Conservation (phyloP, 2,888 invertebrate species). For the Aricia artaxerxes region DNA sequence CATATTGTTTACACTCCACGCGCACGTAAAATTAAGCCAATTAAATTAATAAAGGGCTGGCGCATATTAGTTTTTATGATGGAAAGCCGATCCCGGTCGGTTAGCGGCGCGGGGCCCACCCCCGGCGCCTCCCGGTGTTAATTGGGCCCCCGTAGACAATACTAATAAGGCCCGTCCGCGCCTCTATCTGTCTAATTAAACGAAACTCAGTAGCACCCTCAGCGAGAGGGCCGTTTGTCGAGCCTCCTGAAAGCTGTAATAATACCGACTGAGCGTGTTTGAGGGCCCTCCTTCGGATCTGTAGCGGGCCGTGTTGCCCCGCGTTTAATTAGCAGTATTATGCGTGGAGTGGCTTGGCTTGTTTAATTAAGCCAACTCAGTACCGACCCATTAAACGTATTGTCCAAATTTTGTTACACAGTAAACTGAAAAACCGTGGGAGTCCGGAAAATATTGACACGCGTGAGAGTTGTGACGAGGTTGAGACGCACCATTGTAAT, state of each 20-base stretch:
- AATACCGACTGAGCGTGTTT: slow-evolving; percentile 80
- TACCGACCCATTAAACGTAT: slow-evolving; percentile 66
- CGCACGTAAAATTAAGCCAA: slow-evolving; percentile 14
- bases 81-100: slow-evolving; percentile 69
- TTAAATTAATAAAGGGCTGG: slow-evolving; percentile 4
- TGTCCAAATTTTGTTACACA: slow-evolving; percentile 37
- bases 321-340: slow-evolving; percentile 79
- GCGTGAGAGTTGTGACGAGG: background rate
- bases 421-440: background rate
- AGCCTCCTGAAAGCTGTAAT: slow-evolving; percentile 78
- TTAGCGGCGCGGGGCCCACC: slow-evolving; percentile 75
- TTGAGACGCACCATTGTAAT: background rate
- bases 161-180: slow-evolving; percentile 80
- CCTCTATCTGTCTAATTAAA: slow-evolving; percentile 81
- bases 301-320: slow-evolving; percentile 61
- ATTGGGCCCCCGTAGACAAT: slow-evolving; percentile 81
- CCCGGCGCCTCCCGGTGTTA: slow-evolving; percentile 75
- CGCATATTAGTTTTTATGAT: slow-evolving; percentile 42
- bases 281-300: slow-evolving; percentile 80
- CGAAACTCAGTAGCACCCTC: slow-evolving; percentile 80
- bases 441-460: background rate
- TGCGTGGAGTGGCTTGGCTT: slow-evolving; percentile 75
- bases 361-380: slow-evolving; percentile 79
- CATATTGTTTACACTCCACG: slow-evolving; percentile 5
- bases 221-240: slow-evolving; percentile 75